These are phyloP conservation scores for Bombus turneri DNA, from an alignment of 1,140 invertebrate species.

Conservation along the genomic window DNA sequence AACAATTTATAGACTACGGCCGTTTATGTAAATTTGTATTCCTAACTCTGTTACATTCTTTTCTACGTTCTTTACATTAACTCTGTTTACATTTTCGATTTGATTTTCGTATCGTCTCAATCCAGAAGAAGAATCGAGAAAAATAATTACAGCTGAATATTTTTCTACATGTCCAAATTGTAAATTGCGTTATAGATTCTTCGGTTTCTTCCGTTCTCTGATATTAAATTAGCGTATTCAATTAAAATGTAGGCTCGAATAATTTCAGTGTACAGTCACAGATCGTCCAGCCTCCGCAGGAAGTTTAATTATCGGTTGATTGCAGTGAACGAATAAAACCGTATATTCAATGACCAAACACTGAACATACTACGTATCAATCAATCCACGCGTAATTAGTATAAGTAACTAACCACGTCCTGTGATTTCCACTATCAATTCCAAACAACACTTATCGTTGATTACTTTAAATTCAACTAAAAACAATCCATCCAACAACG, in stretches of 20 bases:
- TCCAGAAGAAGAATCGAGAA: too few species aligned
- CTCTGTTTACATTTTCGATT: too few species aligned
- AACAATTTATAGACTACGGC: too few species aligned
- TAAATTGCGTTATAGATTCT: neutral
- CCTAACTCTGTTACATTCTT: too few species aligned
- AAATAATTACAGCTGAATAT: neutral
- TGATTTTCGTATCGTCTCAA: too few species aligned
- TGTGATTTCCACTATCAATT: neutral
- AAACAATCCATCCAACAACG: neutral
- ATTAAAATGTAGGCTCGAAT: neutral
- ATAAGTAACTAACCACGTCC: neutral
- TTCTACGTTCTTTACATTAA: too few species aligned
- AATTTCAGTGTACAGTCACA: neutral
- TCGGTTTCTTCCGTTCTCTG: neutral
- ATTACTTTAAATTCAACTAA: neutral
- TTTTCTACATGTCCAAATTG: neutral
- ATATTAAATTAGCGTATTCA: neutral
- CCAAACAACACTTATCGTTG: neutral
- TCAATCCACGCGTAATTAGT: neutral
- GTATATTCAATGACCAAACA: slow-evolving; percentile 3
- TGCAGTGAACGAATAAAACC: slow-evolving; percentile 15
- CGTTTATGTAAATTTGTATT: too few species aligned
- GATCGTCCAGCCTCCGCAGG: slow-evolving; percentile 3
- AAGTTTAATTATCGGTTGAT: slow-evolving; percentile 34
- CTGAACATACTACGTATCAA: neutral